A percentile compares a stretch with the other conserved stretches of the same genome.
Evolutionary conservation across 2,888 invertebrate species (phyloP).

Genomic region (Hydraecia micacea): DNA sequence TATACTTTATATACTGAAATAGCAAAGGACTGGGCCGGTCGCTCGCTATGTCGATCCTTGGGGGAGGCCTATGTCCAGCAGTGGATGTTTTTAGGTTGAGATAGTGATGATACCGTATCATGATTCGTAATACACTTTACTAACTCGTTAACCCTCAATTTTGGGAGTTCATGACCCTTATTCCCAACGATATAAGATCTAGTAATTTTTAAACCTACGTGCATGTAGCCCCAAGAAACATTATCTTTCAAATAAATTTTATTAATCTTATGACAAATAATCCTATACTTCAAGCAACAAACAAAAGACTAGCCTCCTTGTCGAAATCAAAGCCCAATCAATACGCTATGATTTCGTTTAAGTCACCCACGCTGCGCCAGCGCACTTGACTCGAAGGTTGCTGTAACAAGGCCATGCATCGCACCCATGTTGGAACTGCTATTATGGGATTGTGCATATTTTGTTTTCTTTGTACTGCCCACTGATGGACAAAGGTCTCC

Average conservation of each 20-base stretch:
- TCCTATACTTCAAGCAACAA: neutral
- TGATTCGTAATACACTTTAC: too few relatives aligned
- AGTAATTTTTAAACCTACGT: neutral
- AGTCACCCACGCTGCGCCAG: slow-evolving; percentile 57
- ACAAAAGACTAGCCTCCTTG: slow-evolving; percentile 30
- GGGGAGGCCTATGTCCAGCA: neutral
- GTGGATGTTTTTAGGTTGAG: too few relatives aligned
- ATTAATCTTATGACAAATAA: neutral
- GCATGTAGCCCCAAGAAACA: too few relatives aligned
- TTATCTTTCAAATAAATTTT: neutral
- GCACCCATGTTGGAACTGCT: neutral
- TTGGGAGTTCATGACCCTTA: neutral
- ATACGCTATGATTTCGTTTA: slow-evolving; percentile 29
- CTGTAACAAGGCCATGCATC: slow-evolving; percentile 42
- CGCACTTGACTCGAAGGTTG: slow-evolving; percentile 64
- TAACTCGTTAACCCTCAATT: too few relatives aligned
- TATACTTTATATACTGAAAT: neutral
- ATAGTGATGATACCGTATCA: too few relatives aligned
- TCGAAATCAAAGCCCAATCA: slow-evolving; percentile 42
- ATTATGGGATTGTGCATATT: neutral
- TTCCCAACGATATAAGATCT: neutral
- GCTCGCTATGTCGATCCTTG: neutral
- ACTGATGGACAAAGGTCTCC: neutral
- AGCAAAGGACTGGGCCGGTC: neutral
- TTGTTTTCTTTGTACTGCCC: neutral